A percentile compares a stretch with the other conserved stretches of the same genome.
phyloP scores from a whole-genome alignment of 2,888 invertebrate species.

The Macaria notata region DNA sequence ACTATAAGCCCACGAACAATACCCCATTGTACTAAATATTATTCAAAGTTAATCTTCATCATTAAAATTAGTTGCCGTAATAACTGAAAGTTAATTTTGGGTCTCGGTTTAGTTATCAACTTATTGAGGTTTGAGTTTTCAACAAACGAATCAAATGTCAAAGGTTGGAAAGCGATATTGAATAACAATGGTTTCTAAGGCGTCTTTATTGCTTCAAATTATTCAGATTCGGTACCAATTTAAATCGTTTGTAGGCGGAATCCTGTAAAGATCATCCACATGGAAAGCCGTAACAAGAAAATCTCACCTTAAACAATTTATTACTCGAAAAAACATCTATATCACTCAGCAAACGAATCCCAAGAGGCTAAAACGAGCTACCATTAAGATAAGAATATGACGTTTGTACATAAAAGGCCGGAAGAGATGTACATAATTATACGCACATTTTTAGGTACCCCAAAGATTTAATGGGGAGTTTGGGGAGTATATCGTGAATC shows the following conservation, averaged over 20 bases:
- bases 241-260: too few species aligned
- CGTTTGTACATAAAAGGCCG: slow-evolving; percentile 27
- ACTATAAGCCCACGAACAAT: slow-evolving; percentile 13
- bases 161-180: too few species aligned
- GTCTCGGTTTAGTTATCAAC: too few species aligned
- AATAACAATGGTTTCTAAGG: too few species aligned
- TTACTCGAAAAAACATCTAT: slow-evolving; percentile 15
- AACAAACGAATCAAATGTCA: too few species aligned
- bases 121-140: too few species aligned
- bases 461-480: slow-evolving; percentile 25
- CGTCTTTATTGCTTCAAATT: too few species aligned
- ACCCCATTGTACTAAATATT: slow-evolving; percentile 10
- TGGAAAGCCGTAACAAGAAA: slow-evolving; percentile 6
- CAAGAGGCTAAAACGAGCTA: slow-evolving; percentile 18
- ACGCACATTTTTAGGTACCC: slow-evolving; percentile 24
- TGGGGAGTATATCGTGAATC: slow-evolving; percentile 29
- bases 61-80: background rate
- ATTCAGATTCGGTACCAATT: too few species aligned
- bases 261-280: background rate
- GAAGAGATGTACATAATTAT: slow-evolving; percentile 30
- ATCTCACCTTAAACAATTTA: slow-evolving; percentile 12
- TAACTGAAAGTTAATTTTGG: background rate
- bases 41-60: background rate
- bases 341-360: slow-evolving; percentile 15
- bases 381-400: slow-evolving; percentile 32